Conservation (phyloP, 2,888 invertebrate species). For the Macrosiphum euphorbiae region DNA sequence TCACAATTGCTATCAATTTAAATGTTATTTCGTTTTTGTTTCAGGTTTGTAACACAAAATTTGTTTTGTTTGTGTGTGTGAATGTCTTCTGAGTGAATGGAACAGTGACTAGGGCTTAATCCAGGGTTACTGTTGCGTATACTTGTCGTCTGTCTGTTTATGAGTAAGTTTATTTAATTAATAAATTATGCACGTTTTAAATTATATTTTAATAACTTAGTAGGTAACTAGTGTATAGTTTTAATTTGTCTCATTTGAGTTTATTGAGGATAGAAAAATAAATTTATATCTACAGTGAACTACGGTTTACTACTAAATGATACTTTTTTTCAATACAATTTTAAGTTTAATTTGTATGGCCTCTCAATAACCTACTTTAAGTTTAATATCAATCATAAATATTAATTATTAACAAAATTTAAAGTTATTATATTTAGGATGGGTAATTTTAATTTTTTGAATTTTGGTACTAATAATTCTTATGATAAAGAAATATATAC, state of each 20-base stretch:
- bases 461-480: not conserved
- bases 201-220: not conserved
- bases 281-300: not conserved
- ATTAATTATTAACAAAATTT: not conserved
- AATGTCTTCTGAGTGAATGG: slow-evolving; percentile 65
- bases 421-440: not conserved
- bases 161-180: slow-evolving; percentile 60
- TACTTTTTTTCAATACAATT: not conserved
- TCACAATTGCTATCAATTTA: not conserved
- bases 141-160: slow-evolving; percentile 64
- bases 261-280: not conserved
- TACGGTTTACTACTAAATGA: not conserved
- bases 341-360: not conserved
- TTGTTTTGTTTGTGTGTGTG: slow-evolving; percentile 63
- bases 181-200: not conserved
- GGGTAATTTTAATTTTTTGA: not conserved
- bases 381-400: not conserved
- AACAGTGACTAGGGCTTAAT: slow-evolving; percentile 63
- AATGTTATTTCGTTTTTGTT: slow-evolving; percentile 47
- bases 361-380: not conserved
- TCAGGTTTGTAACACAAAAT: slow-evolving; percentile 61
- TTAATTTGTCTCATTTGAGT: not conserved
- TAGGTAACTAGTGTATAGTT: not conserved
- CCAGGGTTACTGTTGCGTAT: slow-evolving; percentile 64
- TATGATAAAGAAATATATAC: not conserved